Evolutionary conservation across 2,797 vertebrate genomes (phyloP), one percentile per base, ranked within the genome.

Genomic region (Ctenopoma multispine): DNA sequence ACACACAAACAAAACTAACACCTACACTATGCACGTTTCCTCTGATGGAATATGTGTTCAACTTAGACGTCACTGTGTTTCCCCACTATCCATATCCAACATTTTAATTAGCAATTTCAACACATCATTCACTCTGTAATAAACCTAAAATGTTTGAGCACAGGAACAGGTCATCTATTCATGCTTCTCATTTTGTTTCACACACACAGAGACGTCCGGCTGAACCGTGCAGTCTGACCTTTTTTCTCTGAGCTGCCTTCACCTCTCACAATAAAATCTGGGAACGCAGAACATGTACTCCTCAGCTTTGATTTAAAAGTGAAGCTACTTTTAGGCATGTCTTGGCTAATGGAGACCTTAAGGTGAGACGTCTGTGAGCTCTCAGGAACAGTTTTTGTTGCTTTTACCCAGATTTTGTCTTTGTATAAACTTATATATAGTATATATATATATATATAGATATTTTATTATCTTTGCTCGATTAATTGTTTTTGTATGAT

Each of bases 191-290:
- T 13, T 46, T 34, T 13, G 10, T 24, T 53, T 20, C n/a, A n/a
- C 36, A 41, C 36, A 31, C 27, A 68, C 29, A 27, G 41, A 47
- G 63, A 27, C 54, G 0, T 5, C 54, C 44, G 38, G 18, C 18
- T 1, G 0, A 66, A 40, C 29, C 1, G 1, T 20, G 27, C 5
- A 0, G 47, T 31, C 36, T 73, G 69, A 67, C 36, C n/a, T 43
- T 68, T 60, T 29, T 18, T 23, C 18, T 40, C 24, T 23, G 24
- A 63, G 43, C 51, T 56, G 23, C 44, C 58, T 63, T 74, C 44
- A 47, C 23, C 10, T 27, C n/a, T 29, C 36, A 56, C 15, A 51
- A 38, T 36, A 7, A 48, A 48, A 41, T 47, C 15, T 60, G 27
- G 64, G 71, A 44, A 31, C 9, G 46, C 6, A 41, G 15, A 69